These are phyloP conservation scores for Sinonovacula constricta DNA, from an alignment of 1,140 invertebrate genomes.

Conservation along the genomic window DNA sequence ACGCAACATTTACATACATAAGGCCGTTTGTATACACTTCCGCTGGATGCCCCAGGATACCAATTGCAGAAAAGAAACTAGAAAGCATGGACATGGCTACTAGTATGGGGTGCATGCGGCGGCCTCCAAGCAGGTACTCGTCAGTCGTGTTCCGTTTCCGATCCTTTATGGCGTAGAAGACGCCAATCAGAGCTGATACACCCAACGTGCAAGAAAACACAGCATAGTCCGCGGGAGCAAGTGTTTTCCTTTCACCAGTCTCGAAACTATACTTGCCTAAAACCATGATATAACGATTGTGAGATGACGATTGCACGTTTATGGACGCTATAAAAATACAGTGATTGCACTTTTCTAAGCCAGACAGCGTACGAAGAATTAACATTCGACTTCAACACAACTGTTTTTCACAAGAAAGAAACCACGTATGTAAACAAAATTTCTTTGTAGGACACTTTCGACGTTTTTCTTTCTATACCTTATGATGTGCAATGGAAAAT, in stretches of 20 bases:
- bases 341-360: too few relatives aligned
- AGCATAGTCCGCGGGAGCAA: constrained; percentile 67
- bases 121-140: constrained; percentile 88
- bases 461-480: too few relatives aligned
- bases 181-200: constrained; percentile 84
- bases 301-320: too few relatives aligned
- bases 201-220: constrained; percentile 66
- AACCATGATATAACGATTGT: too few relatives aligned
- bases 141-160: constrained; percentile 90
- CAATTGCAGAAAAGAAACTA: constrained; percentile 96
- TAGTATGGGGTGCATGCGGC: constrained; percentile 84
- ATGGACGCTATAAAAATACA: too few relatives aligned
- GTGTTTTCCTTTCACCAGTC: constrained; percentile 54
- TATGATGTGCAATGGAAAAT: too few relatives aligned
- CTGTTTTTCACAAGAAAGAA: too few relatives aligned
- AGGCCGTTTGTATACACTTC: constrained; percentile 76
- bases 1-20: constrained; percentile 73
- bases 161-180: constrained; percentile 90
- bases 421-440: too few relatives aligned
- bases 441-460: too few relatives aligned
- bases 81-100: constrained; percentile 76
- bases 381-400: too few relatives aligned
- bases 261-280: too few relatives aligned
- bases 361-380: too few relatives aligned
- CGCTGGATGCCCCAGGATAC: constrained; percentile 85